Base-by-base conservation (phyloP, 2,888 invertebrate species). In the Scaptomyza flava region DNA sequence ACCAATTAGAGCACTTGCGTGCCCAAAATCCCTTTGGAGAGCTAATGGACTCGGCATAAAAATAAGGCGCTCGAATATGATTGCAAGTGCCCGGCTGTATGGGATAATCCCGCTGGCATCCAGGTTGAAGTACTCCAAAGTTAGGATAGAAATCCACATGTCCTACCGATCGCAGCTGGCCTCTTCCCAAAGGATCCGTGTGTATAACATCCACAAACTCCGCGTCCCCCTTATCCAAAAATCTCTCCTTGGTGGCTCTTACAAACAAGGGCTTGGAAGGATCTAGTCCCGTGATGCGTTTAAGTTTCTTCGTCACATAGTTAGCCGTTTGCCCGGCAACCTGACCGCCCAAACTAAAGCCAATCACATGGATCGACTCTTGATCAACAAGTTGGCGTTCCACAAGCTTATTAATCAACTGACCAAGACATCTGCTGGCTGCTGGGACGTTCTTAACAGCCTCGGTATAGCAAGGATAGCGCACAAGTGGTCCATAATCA, bases 291-390 rank as follows among this genome's bases (percentile, higher is more conserved):
- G 94, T 93, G 43, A 95, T 93, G 62, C 94, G 91, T 1, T 91
- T 90, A 33, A 94, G 82, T 33, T 75, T 90, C 8, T 93, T 93
- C 31, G 90, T 91, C 27, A 94, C 57, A 85, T 92, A 93, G 72
- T 93, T 92, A 5, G 93, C 91, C 0, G 93, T 91, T 56, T 91
- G 93, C 0, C 94, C 95, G 0, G 94, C 93, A 0, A 93, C 92
- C 67, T 95, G 95, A 0, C 93, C 94, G 0, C 95, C 95, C 12
- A 95, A 92, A 83, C 95, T 95, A 80, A 95, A 95, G 0, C 95
- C 95, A 45, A 95, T 93, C 1, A 94, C 84, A 79, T 95, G 95
- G 59, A 95, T 92, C 46, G 84, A 86, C 1, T 92, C 79, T n/a
- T 94, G 85, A 0, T 89, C 63, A 41, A 94, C 93, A 0, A 91